Evolutionary conservation across 2,888 invertebrate genomes (phyloP).

Genomic region (Halictus quadricinctus): DNA sequence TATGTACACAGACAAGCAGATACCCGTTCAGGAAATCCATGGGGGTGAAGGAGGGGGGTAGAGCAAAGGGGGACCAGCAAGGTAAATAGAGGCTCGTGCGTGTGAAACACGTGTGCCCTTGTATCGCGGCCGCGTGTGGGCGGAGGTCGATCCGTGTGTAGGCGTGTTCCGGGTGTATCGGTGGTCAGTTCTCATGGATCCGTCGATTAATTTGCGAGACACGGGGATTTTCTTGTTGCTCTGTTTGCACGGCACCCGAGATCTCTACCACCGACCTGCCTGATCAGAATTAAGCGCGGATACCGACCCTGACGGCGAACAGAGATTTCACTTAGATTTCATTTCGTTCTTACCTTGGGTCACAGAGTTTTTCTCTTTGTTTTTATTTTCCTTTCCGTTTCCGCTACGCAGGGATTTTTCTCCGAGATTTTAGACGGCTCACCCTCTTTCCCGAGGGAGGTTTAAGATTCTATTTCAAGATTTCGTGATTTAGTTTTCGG

Average conservation of each 20-base stretch:
- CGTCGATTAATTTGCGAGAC: conserved; percentile 29
- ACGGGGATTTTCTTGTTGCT: conserved; percentile 13
- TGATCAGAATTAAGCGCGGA: not conserved
- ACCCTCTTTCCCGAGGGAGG: not conserved
- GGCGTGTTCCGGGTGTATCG: conserved; percentile 32
- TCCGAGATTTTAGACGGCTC: not conserved
- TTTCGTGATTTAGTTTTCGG: not conserved
- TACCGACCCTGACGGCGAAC: not conserved
- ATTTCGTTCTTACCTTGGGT: not conserved
- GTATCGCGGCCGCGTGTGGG: conserved; percentile 29
- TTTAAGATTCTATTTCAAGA: not conserved
- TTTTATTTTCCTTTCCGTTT: no score
- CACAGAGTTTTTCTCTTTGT: no score
- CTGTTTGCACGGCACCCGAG: not conserved
- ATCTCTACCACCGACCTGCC: not conserved
- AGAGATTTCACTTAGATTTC: not conserved
- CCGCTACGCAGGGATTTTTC: not conserved
- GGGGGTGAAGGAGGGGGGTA: not conserved
- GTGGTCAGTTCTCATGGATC: conserved; percentile 31
- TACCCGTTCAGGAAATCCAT: conserved; percentile 1
- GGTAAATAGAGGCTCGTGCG: conserved; percentile 21
- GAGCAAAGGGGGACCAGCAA: not conserved
- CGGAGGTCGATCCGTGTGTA: conserved; percentile 6
- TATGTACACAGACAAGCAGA: conserved; percentile 38
- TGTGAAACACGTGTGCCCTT: conserved; percentile 14